phyloP scores from a whole-genome alignment of 2,113 vertebrate genomes.

The Malaclemys terrapin region DNA sequence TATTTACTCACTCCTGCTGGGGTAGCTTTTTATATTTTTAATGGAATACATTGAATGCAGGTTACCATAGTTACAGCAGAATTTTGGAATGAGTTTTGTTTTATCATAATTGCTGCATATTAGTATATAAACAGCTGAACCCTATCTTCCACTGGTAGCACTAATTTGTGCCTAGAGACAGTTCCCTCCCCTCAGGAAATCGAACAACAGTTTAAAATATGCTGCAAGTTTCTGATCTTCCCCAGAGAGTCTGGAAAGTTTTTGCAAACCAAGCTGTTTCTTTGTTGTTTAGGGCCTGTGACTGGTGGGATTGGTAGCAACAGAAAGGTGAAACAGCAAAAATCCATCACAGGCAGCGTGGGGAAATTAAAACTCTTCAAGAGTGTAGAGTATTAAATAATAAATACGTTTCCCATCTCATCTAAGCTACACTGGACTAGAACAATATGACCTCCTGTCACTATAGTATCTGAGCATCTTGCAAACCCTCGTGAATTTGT shows the following conservation, averaged over 20 bases:
- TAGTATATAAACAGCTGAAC: constrained; percentile 82
- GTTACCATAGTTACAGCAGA: constrained; percentile 82
- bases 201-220: constrained; percentile 73
- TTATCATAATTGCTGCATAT: constrained; percentile 83
- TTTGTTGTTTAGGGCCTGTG: constrained; percentile 50
- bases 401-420: constrained; percentile 23
- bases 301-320: constrained; percentile 39
- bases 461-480: constrained; percentile 44
- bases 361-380: constrained; percentile 60
- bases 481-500: constrained; percentile 53
- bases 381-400: neutral
- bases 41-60: constrained; percentile 77
- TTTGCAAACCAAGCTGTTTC: constrained; percentile 70
- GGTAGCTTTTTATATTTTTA: constrained; percentile 76
- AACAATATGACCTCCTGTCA: constrained; percentile 36
- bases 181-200: constrained; percentile 73
- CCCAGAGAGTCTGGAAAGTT: constrained; percentile 71
- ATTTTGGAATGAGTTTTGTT: constrained; percentile 81
- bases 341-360: constrained; percentile 60
- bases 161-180: constrained; percentile 80
- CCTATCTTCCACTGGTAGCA: constrained; percentile 70
- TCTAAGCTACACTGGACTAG: constrained; percentile 43
- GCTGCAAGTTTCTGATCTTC: constrained; percentile 52
- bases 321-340: constrained; percentile 66
- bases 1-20: constrained; percentile 78